Conservation (phyloP, 1,140 invertebrate species). For the Lerema accius region DNA sequence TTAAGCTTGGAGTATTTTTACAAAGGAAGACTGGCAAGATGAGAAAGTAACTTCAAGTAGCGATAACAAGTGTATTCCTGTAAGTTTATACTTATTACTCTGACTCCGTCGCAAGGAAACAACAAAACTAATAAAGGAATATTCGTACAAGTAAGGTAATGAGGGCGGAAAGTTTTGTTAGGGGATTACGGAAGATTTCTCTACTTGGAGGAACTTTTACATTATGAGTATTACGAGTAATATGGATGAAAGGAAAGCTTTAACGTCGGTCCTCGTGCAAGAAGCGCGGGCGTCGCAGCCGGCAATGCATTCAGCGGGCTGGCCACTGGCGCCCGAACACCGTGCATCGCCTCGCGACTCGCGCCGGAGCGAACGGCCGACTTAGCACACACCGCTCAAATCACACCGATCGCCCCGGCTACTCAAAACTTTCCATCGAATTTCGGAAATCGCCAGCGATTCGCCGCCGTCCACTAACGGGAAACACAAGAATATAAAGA, state of each 20-base stretch:
- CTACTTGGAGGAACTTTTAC: conserved; percentile 63
- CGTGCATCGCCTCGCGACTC: no score
- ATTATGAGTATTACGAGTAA: conserved; percentile 60
- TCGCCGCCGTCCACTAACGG: conserved; percentile 53
- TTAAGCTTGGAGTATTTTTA: not conserved
- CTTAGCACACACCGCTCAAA: conserved; percentile 47
- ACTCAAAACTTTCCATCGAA: conserved; percentile 70
- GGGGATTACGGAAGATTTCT: conserved; percentile 58
- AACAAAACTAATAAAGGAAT: conserved; percentile 28
- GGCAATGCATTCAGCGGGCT: conserved; percentile 48
- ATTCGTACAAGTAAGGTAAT: conserved; percentile 41
- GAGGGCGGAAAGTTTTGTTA: conserved; percentile 53
- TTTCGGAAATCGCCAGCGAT: conserved; percentile 71
- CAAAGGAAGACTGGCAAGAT: not conserved
- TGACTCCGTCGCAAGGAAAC: not conserved
- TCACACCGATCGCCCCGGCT: conserved; percentile 57
- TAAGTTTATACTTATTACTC: conserved; percentile 1
- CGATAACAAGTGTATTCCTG: not conserved
- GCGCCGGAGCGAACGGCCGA: conserved; percentile 51
- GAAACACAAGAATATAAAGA: conserved; percentile 48
- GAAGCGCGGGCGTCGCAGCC: conserved; percentile 47
- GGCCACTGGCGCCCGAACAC: conserved; percentile 24
- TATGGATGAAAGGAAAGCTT: conserved; percentile 66
- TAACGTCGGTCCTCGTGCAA: conserved; percentile 45
- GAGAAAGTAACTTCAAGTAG: not conserved